These are phyloP conservation scores for Sacculina carcini DNA, from an alignment of 2,888 invertebrate species.

Conservation along the genomic window DNA sequence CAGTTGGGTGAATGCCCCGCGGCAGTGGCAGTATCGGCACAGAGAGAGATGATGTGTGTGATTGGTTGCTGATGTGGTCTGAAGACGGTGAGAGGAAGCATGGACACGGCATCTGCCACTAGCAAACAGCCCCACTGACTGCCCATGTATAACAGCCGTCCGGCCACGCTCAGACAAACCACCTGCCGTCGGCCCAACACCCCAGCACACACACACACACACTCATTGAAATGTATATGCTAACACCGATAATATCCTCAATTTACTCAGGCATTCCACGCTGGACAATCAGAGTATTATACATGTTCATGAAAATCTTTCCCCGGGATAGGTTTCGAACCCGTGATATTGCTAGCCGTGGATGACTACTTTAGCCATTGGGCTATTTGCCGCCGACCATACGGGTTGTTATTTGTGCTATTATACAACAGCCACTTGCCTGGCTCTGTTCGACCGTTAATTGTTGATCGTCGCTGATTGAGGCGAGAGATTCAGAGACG, in stretches of 20 bases:
- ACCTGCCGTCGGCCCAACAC: constrained; percentile 25
- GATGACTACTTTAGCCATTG: no score
- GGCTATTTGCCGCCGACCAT: no score
- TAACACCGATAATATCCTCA: no score
- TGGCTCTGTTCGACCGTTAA: constrained; percentile 48
- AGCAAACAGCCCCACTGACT: constrained; percentile 87
- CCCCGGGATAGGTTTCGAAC: no score
- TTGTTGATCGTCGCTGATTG: constrained; percentile 66
- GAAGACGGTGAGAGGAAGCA: constrained; percentile 73
- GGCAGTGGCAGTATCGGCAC: no score
- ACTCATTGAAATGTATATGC: not conserved
- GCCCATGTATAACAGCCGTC: constrained; percentile 54
- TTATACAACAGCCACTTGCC: constrained; percentile 23
- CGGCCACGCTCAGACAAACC: constrained; percentile 36
- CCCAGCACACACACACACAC: not conserved
- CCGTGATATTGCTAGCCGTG: no score
- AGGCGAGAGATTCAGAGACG: constrained; percentile 69
- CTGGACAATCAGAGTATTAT: no score
- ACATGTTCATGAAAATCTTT: no score
- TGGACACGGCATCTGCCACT: constrained; percentile 49
- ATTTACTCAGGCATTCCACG: no score
- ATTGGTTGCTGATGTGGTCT: constrained; percentile 66
- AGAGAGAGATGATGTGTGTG: constrained; percentile 21
- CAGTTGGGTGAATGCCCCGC: not conserved
- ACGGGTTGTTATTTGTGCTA: no score